These are phyloP conservation scores for Narcine bancroftii DNA, from an alignment of 2,113 vertebrate genomes.

Conservation along the genomic window DNA sequence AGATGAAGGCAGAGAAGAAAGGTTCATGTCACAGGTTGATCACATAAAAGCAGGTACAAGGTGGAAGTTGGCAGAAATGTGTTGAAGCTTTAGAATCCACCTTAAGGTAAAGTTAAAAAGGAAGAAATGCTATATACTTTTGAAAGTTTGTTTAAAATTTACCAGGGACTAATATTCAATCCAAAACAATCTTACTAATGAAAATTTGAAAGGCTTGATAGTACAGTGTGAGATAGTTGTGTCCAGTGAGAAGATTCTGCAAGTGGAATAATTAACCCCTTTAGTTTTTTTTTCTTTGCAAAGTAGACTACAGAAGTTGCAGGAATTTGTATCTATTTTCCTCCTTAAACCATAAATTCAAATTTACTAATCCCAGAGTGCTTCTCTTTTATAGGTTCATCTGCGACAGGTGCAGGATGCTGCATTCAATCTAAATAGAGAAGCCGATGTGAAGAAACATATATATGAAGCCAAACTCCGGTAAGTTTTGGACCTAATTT, in stretches of 20 bases:
- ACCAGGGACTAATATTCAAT: neutral
- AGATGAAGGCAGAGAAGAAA: no score
- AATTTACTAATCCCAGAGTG: neutral
- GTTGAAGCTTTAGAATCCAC: no score
- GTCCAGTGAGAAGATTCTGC: neutral
- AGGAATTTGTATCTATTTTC: neutral
- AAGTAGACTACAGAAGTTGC: neutral
- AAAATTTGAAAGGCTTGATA: neutral
- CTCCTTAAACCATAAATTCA: neutral
- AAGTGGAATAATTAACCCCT: neutral
- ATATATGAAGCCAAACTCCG: constrained; percentile 85
- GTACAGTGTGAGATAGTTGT: neutral
- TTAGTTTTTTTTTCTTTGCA: neutral
- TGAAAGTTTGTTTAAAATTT: neutral
- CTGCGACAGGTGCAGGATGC: constrained; percentile 83
- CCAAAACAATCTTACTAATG: neutral
- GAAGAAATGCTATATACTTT: neutral
- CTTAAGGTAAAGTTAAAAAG: neutral
- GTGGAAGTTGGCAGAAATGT: neutral
- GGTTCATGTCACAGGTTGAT: no score
- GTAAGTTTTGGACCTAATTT: constrained; percentile 49
- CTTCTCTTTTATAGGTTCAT: constrained; percentile 55
- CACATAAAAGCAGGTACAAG: no score
- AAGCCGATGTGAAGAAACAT: constrained; percentile 84
- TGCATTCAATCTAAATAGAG: constrained; percentile 72